Evolutionary conservation across 2,888 invertebrate genomes (phyloP).

Genomic region (Chymomyza fuscimana): DNA sequence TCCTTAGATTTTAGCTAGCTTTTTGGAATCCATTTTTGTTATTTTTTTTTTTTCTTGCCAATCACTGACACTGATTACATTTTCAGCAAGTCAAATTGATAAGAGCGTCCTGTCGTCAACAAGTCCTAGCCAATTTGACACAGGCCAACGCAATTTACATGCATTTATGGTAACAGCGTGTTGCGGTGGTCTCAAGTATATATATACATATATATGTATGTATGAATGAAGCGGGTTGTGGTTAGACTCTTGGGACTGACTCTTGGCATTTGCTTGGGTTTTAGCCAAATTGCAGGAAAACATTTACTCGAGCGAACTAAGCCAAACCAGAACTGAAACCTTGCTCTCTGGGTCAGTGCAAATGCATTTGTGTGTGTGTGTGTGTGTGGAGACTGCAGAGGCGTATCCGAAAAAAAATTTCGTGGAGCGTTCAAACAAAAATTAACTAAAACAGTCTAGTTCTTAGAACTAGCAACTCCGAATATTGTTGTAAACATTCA

Average conservation of each 20-base stretch:
- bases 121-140: conserved; percentile 23
- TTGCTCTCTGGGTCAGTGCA: conserved; percentile 55
- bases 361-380: conserved; percentile 14
- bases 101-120: conserved; percentile 16
- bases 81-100: conserved; percentile 29
- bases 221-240: not conserved
- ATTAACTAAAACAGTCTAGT: too few relatives aligned
- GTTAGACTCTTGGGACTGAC: not conserved
- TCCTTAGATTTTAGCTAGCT: not conserved
- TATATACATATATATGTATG: too few relatives aligned
- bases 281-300: conserved; percentile 54
- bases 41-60: conserved; percentile 1
- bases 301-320: conserved; percentile 40
- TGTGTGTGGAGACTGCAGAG: not conserved
- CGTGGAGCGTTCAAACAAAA: too few relatives aligned
- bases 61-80: conserved; percentile 26
- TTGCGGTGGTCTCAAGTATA: not conserved
- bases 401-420: too few relatives aligned
- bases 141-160: conserved; percentile 1
- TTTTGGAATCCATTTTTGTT: not conserved
- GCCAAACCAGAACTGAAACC: conserved; percentile 46
- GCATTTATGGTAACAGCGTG: conserved; percentile 7
- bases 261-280: conserved; percentile 6
- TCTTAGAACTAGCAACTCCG: too few relatives aligned
- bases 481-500: too few relatives aligned